A percentile compares a stretch with the other conserved stretches of the same genome.
These are phyloP conservation scores for Drepana arcuata DNA, from an alignment of 1,140 invertebrate genomes.

Conservation along the genomic window DNA sequence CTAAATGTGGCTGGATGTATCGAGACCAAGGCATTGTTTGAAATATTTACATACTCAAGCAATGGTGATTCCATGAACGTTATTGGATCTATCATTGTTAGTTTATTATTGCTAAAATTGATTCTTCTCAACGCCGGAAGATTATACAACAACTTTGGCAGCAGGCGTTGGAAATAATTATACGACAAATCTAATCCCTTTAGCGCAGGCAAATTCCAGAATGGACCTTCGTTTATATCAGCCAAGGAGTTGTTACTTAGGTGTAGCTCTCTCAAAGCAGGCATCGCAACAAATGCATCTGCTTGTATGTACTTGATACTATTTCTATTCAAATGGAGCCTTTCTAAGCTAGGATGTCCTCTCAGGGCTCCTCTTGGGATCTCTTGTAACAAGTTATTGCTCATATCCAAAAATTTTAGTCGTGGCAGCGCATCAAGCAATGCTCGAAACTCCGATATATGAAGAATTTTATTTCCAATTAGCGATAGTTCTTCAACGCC, in stretches of 20 bases:
- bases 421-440: conserved; percentile 83
- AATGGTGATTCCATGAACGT: conserved; percentile 80
- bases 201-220: conserved; percentile 86
- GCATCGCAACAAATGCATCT: conserved; percentile 85
- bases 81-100: conserved; percentile 79
- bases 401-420: conserved; percentile 82
- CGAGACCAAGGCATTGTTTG: conserved; percentile 78
- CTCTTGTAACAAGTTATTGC: conserved; percentile 81
- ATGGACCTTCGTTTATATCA: conserved; percentile 76
- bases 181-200: conserved; percentile 86
- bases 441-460: conserved; percentile 79
- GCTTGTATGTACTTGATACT: conserved; percentile 79
- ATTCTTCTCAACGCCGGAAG: conserved; percentile 82
- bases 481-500: conserved; percentile 84
- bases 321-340: conserved; percentile 86
- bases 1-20: conserved; percentile 82
- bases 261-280: conserved; percentile 83
- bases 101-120: conserved; percentile 84
- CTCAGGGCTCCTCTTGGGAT: conserved; percentile 82
- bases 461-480: conserved; percentile 81
- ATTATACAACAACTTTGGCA: conserved; percentile 80
- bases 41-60: conserved; percentile 85
- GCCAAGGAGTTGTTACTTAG: conserved; percentile 85
- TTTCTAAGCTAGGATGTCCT: conserved; percentile 84
- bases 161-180: conserved; percentile 82